These are phyloP conservation scores for Morpho helenor DNA, from an alignment of 2,888 invertebrate genomes.

Conservation along the genomic window DNA sequence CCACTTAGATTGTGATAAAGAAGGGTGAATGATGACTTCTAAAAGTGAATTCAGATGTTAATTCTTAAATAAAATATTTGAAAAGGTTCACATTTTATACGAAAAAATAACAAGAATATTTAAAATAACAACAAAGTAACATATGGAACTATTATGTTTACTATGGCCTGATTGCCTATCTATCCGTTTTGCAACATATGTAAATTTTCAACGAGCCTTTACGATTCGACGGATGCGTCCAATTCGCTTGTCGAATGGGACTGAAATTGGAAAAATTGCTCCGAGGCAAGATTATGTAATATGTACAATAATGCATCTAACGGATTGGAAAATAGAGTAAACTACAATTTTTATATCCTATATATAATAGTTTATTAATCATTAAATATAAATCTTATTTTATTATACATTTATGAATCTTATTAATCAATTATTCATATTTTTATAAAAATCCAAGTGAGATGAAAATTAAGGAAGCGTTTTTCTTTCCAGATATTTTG, in stretches of 20 bases:
- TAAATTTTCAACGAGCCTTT: conserved; percentile 73
- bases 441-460: no score
- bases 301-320: conserved; percentile 14
- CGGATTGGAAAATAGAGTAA: neutral
- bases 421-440: neutral
- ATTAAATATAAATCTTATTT: no score
- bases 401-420: neutral
- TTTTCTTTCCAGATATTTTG: no score
- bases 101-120: neutral
- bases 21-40: no score
- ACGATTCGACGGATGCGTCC: conserved; percentile 64
- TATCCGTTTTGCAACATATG: conserved; percentile 61
- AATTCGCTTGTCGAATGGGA: conserved; percentile 62
- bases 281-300: conserved; percentile 39
- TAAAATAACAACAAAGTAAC: conserved; percentile 19
- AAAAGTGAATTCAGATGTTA: no score
- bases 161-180: conserved; percentile 59
- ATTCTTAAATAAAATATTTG: no score
- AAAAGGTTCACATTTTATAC: no score
- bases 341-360: neutral
- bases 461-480: no score
- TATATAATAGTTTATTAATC: no score
- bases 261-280: conserved; percentile 66
- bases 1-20: no score
- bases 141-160: conserved; percentile 43